phyloP scores from a whole-genome alignment of 2,888 invertebrate genomes.

The Cryptus armator region DNA sequence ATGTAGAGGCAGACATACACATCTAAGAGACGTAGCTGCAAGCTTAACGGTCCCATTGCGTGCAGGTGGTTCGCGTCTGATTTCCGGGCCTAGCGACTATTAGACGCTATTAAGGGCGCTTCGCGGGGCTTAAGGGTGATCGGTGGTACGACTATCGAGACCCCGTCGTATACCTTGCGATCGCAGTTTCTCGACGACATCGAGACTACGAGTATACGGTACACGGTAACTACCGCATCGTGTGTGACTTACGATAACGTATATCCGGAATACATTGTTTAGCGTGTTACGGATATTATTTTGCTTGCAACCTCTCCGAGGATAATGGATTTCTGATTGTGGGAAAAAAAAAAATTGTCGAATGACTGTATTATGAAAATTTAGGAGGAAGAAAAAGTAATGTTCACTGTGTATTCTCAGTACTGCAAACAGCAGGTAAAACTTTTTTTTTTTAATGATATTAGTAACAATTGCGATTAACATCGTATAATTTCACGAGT shows the following conservation, averaged over 20 bases:
- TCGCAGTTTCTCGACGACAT: slow-evolving; percentile 24
- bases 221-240: neutral
- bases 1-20: neutral
- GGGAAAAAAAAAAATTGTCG: too few species aligned
- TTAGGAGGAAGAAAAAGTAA: too few species aligned
- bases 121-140: slow-evolving; percentile 74
- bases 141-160: slow-evolving; percentile 59
- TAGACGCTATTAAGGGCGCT: slow-evolving; percentile 73
- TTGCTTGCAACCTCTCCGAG: neutral
- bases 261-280: neutral
- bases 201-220: neutral
- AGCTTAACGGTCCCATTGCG: slow-evolving; percentile 77
- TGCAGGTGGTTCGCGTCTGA: slow-evolving; percentile 77
- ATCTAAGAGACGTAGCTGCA: slow-evolving; percentile 58
- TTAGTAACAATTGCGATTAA: too few species aligned
- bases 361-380: too few species aligned
- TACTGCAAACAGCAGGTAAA: too few species aligned
- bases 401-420: too few species aligned
- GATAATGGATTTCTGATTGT: neutral
- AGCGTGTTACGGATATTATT: neutral
- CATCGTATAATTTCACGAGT: too few species aligned
- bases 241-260: neutral
- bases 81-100: slow-evolving; percentile 75
- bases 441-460: too few species aligned
- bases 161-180: slow-evolving; percentile 19